Percentiles rank a stretch among this genome's conserved stretches.
Evolutionary conservation across 2,113 vertebrate species (phyloP).

Genomic region (Thalassoma bifasciatum): DNA sequence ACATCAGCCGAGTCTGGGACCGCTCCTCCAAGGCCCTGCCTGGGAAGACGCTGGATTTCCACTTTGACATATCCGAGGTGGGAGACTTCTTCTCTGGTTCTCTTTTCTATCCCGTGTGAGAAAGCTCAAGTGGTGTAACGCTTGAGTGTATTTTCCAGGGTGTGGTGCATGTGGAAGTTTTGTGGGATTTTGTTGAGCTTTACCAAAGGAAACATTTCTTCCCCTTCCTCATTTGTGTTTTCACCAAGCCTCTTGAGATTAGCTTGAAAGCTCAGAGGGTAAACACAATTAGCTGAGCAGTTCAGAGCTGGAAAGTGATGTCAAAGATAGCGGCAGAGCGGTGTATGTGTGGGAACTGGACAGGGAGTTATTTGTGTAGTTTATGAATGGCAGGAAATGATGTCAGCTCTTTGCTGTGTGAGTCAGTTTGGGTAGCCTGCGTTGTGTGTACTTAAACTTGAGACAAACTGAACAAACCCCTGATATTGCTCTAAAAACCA

Average conservation of each 20-base stretch:
- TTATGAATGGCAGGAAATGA: constrained; percentile 86
- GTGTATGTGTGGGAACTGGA: constrained; percentile 79
- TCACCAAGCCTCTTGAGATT: constrained; percentile 57
- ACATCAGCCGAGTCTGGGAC: constrained; percentile 90
- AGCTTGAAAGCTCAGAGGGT: constrained; percentile 61
- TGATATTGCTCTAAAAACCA: constrained; percentile 28
- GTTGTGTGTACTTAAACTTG: constrained; percentile 49
- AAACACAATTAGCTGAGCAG: constrained; percentile 67
- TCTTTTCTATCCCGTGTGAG: neutral
- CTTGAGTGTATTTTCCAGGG: constrained; percentile 65
- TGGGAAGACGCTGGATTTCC: constrained; percentile 94
- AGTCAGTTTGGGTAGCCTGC: constrained; percentile 39
- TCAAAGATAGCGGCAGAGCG: constrained; percentile 47
- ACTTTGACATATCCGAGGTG: constrained; percentile 96
- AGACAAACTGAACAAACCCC: constrained; percentile 19
- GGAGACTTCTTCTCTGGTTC: constrained; percentile 23
- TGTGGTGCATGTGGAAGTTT: constrained; percentile 59
- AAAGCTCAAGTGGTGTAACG: neutral
- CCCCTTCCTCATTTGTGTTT: constrained; percentile 58
- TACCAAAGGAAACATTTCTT: constrained; percentile 68
- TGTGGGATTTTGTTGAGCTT: constrained; percentile 51
- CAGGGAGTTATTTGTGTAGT: constrained; percentile 81
- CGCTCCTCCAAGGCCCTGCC: constrained; percentile 93
- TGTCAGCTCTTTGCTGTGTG: constrained; percentile 76
- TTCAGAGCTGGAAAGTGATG: constrained; percentile 57